A percentile compares a stretch with the other conserved stretches of the same genome.
These are phyloP conservation scores for Dallia pectoralis DNA, from an alignment of 2,797 vertebrate species.

Conservation along the genomic window DNA sequence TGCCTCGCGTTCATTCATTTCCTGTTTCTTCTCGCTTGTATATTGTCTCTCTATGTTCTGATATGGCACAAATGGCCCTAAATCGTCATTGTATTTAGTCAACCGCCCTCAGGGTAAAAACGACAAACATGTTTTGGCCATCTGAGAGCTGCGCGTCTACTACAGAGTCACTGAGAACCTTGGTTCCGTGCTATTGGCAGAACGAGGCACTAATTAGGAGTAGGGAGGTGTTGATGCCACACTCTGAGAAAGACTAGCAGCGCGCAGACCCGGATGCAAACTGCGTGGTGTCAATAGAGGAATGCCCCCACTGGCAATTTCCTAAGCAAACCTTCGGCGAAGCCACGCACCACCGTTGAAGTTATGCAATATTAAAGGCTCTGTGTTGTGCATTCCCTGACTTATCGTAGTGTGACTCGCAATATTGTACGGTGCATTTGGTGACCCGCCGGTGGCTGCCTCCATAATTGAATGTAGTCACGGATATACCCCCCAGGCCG, in stretches of 20 bases:
- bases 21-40: constrained; percentile 2
- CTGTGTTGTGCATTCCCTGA: constrained; percentile 54
- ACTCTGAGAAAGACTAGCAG: constrained; percentile 39
- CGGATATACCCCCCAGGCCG: constrained; percentile 67
- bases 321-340: constrained; percentile 38
- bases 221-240: constrained; percentile 38
- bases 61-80: neutral
- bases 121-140: constrained; percentile 4
- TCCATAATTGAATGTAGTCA: constrained; percentile 75
- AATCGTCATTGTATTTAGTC: constrained; percentile 9
- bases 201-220: constrained; percentile 48
- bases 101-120: constrained; percentile 13
- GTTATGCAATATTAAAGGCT: constrained; percentile 65
- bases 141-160: constrained; percentile 15
- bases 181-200: constrained; percentile 27
- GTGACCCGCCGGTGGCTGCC: constrained; percentile 59
- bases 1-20: constrained; percentile 6
- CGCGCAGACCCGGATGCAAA: constrained; percentile 50
- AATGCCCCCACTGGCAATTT: constrained; percentile 41
- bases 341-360: constrained; percentile 45
- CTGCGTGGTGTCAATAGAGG: constrained; percentile 49
- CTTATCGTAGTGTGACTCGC: constrained; percentile 52
- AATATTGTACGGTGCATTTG: constrained; percentile 54
- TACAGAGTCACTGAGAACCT: constrained; percentile 3
- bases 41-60: constrained; percentile 13